Conservation (phyloP, 2,888 invertebrate genomes). For the Drosophila prostipennis region DNA sequence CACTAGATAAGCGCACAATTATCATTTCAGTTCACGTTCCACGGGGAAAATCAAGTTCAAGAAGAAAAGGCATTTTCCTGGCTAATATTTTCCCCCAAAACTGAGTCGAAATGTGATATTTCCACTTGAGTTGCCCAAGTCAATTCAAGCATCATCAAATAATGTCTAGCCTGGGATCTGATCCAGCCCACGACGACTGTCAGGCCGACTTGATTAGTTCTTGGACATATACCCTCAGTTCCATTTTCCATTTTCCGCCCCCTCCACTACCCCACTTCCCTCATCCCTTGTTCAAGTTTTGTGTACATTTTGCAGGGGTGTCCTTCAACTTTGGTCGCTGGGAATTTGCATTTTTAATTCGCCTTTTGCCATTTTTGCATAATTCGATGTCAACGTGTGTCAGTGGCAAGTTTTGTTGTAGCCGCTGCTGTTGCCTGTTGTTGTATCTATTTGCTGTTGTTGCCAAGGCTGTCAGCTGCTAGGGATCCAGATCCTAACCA, state of each 20-base stretch:
- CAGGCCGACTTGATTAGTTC: constrained; percentile 52
- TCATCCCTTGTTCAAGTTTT: constrained; percentile 4
- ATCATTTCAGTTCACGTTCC: constrained; percentile 26
- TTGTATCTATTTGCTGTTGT: constrained; percentile 34
- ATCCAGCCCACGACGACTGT: constrained; percentile 27
- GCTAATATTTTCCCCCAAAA: constrained; percentile 15
- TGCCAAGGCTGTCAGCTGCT: constrained; percentile 61
- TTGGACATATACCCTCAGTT: constrained; percentile 24
- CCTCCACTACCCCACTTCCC: background rate
- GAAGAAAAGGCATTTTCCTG: constrained; percentile 8
- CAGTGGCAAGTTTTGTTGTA: constrained; percentile 46
- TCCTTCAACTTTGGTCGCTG: constrained; percentile 27
- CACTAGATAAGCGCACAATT: constrained; percentile 15
- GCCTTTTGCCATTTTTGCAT: constrained; percentile 73
- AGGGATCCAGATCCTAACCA: constrained; percentile 54
- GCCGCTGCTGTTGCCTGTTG: constrained; percentile 13
- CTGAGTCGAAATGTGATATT: constrained; percentile 37
- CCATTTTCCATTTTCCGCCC: constrained; percentile 11
- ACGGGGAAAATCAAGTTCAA: constrained; percentile 7
- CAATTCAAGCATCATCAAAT: constrained; percentile 46
- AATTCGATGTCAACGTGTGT: constrained; percentile 74
- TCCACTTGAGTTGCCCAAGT: constrained; percentile 36
- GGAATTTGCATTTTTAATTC: constrained; percentile 77
- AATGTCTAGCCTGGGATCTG: constrained; percentile 25
- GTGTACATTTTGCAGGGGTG: constrained; percentile 21